Evolutionary conservation across 2,797 vertebrate genomes (phyloP).

Genomic region (Notamacropus eugenii): DNA sequence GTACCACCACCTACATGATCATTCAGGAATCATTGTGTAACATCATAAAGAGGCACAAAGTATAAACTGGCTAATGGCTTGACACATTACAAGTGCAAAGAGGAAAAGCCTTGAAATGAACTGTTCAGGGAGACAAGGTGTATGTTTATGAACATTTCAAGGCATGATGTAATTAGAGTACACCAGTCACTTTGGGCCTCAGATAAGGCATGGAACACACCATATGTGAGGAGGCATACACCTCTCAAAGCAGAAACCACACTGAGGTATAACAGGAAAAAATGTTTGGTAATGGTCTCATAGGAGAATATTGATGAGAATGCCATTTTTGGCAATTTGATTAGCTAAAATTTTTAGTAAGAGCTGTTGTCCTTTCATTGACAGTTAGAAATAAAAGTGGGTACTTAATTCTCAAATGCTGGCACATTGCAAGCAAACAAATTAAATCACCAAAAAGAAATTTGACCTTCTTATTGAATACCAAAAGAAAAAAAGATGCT

Average conservation of each 20-base stretch:
- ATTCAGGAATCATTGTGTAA: slow-evolving; percentile 27
- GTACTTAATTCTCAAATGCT: background rate
- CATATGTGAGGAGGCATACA: background rate
- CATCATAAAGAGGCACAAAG: background rate
- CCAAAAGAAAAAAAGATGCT: background rate
- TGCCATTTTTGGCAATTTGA: background rate
- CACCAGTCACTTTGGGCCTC: background rate
- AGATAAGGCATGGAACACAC: background rate
- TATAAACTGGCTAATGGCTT: slow-evolving; percentile 36
- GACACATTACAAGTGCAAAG: background rate
- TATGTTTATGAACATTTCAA: background rate
- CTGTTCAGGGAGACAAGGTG: slow-evolving; percentile 37
- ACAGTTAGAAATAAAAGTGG: slow-evolving; percentile 16
- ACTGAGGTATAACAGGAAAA: background rate
- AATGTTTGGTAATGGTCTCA: background rate
- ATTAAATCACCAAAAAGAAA: background rate
- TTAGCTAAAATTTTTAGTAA: background rate
- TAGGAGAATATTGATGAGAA: background rate
- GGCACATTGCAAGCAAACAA: slow-evolving; percentile 10
- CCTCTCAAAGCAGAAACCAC: background rate
- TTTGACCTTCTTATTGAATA: slow-evolving; percentile 8
- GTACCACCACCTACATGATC: background rate
- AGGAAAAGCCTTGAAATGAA: background rate
- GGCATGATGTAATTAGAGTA: background rate
- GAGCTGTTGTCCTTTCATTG: background rate